These are phyloP conservation scores for Nemotelus nigrinus DNA, from an alignment of 2,888 invertebrate genomes.

Conservation along the genomic window DNA sequence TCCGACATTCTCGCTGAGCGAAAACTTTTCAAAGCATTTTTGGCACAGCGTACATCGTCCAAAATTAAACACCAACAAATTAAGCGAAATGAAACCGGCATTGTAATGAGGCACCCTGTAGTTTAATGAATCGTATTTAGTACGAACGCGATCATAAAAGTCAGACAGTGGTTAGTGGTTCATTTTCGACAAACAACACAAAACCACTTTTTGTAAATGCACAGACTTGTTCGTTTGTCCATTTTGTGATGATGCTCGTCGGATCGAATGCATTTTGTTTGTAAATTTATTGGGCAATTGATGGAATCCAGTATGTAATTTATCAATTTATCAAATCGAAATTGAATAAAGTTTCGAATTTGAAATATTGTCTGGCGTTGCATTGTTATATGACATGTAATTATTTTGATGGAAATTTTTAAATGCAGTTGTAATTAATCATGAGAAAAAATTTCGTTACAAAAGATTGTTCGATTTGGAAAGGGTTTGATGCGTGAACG, in stretches of 20 bases:
- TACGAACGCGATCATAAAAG: background rate
- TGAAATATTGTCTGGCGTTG: background rate
- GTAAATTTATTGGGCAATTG: background rate
- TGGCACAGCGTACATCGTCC: no score
- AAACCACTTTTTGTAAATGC: no score
- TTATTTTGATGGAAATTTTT: background rate
- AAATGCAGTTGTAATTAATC: no score
- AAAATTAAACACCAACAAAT: no score
- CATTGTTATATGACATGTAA: background rate
- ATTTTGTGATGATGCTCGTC: background rate
- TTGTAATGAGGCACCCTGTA: background rate
- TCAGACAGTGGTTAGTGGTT: background rate
- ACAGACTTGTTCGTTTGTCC: background rate
- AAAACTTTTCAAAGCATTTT: no score
- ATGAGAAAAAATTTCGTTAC: no score
- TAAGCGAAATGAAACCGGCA: no score
- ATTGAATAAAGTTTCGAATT: background rate
- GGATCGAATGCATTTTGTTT: background rate
- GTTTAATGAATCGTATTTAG: background rate
- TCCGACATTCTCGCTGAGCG: no score
- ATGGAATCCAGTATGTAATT: background rate
- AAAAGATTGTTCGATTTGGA: no score
- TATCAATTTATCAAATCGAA: background rate
- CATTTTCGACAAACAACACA: background rate
- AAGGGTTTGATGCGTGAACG: no score